Evolutionary conservation across 2,888 invertebrate genomes (phyloP).

Genomic region (Nymphalis c-album): DNA sequence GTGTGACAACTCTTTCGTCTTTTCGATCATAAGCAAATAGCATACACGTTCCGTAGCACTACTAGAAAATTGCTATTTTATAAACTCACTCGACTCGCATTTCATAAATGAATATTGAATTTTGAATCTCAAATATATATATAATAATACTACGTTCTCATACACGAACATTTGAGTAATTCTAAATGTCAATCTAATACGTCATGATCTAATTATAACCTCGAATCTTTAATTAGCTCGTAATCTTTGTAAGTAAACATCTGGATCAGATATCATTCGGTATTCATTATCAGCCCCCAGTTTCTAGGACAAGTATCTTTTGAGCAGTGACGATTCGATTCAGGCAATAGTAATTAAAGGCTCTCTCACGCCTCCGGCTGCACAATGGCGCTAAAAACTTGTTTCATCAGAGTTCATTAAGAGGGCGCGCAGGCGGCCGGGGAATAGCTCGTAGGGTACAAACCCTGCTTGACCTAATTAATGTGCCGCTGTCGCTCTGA

Average conservation of each 20-base stretch:
- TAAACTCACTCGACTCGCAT: no score
- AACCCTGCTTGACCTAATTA: slow-evolving; percentile 46
- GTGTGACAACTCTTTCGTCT: slow-evolving; percentile 40
- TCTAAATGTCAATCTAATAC: no score
- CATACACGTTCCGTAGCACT: no score
- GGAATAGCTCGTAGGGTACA: slow-evolving; percentile 28
- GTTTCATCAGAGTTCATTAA: slow-evolving; percentile 40
- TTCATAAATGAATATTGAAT: no score
- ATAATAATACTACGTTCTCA: no score
- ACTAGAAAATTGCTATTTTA: no score
- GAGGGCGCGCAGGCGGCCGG: slow-evolving; percentile 27
- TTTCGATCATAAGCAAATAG: background rate
- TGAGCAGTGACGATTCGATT: slow-evolving; percentile 16
- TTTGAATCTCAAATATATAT: no score
- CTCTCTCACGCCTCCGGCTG: slow-evolving; percentile 12
- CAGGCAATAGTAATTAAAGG: slow-evolving; percentile 30
- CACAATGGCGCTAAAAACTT: slow-evolving; percentile 36
- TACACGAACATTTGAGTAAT: no score
- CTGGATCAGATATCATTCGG: background rate
- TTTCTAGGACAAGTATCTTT: slow-evolving; percentile 2
- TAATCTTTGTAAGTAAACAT: background rate
- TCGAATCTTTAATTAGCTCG: no score
- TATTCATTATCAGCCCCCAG: background rate
- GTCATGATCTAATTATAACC: no score
- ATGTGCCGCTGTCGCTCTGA: slow-evolving; percentile 40